A percentile compares a stretch with the other conserved stretches of the same genome.
Evolutionary conservation across 2,113 vertebrate genomes (phyloP).

Genomic region (Platichthys stellatus): DNA sequence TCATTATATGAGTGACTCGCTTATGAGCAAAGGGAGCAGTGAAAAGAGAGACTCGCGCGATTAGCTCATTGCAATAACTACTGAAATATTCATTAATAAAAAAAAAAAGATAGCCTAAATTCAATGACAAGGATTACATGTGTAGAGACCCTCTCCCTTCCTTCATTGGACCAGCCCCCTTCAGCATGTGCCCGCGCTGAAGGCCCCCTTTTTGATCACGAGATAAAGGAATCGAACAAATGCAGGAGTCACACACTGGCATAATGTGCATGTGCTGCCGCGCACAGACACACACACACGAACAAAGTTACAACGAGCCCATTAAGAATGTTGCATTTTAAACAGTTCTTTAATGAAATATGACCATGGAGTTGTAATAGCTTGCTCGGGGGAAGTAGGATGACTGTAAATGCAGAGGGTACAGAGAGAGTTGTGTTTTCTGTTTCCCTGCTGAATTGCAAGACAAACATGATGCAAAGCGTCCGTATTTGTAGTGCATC

Average conservation of each 20-base stretch:
- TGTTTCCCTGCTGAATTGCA: slow-evolving; percentile 60
- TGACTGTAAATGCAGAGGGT: slow-evolving; percentile 53
- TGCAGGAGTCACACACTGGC: slow-evolving; percentile 23
- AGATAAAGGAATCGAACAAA: slow-evolving; percentile 72
- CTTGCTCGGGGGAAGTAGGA: slow-evolving; percentile 58
- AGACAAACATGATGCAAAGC: slow-evolving; percentile 66
- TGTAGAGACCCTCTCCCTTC: slow-evolving; percentile 79
- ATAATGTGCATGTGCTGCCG: slow-evolving; percentile 22
- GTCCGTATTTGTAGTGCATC: slow-evolving; percentile 35
- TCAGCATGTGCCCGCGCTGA: slow-evolving; percentile 52
- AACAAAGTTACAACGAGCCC: slow-evolving; percentile 55
- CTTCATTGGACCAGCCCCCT: slow-evolving; percentile 73
- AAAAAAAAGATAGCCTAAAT: slow-evolving; percentile 76
- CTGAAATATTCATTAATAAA: slow-evolving; percentile 85
- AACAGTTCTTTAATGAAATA: slow-evolving; percentile 72
- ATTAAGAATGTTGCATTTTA: slow-evolving; percentile 69
- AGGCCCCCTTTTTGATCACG: slow-evolving; percentile 71
- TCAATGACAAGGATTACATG: slow-evolving; percentile 85
- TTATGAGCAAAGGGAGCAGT: slow-evolving; percentile 78
- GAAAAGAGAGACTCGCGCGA: slow-evolving; percentile 74
- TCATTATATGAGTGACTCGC: slow-evolving; percentile 83
- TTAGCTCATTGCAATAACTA: slow-evolving; percentile 79
- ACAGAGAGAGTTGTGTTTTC: slow-evolving; percentile 47
- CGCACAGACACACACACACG: slow-evolving; percentile 12
- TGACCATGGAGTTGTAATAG: slow-evolving; percentile 64